A percentile compares a stretch with the other conserved stretches of the same genome.
Conservation (phyloP, 2,797 vertebrate species). For the Spinus pinus region DNA sequence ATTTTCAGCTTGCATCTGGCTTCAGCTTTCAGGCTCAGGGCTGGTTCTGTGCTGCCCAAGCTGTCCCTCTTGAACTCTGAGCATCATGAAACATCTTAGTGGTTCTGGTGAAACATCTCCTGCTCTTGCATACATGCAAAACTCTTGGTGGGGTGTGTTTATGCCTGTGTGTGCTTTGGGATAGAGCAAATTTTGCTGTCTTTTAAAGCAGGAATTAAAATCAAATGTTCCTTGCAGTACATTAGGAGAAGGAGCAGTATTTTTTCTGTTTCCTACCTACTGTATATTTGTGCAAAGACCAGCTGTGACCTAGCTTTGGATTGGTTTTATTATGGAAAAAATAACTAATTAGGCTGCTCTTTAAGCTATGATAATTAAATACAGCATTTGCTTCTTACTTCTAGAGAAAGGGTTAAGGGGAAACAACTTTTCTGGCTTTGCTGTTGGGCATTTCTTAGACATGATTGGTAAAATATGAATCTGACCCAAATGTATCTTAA, state of each 20-base stretch:
- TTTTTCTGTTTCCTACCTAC: neutral
- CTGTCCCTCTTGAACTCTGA: neutral
- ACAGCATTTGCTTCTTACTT: neutral
- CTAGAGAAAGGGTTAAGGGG: neutral
- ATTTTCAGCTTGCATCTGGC: neutral
- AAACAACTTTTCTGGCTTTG: neutral
- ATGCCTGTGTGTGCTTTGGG: neutral
- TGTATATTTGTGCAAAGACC: neutral
- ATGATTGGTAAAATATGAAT: neutral
- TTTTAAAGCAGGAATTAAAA: neutral
- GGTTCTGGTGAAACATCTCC: neutral
- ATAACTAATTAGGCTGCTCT: neutral
- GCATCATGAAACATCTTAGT: neutral
- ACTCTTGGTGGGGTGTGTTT: neutral
- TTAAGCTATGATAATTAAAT: constrained; percentile 11
- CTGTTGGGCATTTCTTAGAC: neutral
- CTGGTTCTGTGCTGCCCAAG: neutral
- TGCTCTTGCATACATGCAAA: neutral
- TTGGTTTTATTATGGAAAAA: neutral
- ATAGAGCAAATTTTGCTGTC: neutral
- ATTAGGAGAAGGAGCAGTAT: neutral
- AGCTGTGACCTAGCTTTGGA: neutral
- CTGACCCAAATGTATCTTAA: neutral
- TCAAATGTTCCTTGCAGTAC: neutral
- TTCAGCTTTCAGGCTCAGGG: neutral